Base-by-base conservation (phyloP, 2,888 invertebrate species). In the Syrphus vitripennis region DNA sequence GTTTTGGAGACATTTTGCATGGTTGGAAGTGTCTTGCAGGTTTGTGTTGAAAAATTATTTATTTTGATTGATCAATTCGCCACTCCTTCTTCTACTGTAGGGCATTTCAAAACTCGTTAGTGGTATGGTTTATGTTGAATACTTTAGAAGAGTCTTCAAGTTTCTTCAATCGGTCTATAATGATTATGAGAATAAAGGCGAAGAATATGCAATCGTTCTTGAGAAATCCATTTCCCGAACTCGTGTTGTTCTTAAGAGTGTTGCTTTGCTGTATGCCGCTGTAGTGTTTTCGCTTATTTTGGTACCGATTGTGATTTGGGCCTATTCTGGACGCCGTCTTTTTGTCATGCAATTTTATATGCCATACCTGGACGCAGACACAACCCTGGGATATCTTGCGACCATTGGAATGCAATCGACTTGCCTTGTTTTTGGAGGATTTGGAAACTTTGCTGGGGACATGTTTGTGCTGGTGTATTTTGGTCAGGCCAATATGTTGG, bases 371-470 rank as follows among this genome's bases (percentile, higher is more conserved):
- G 87, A 88, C 72, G 14, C 74, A 2, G 42, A 82, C 1, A 87
- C 88, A 0, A 19, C 21, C 3, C 26, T 48, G 14, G 89, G 89
- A 1, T 89, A 87, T 42, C 63, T 63, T 14, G 19, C 57, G 0
- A 88, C 88, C 1, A 75, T 87, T 21, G 76, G 37, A 12, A 45
- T 87, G 31, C 88, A 88, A n/a, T 16, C 55, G 0, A n/a, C 75
- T 2, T 83, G 83, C 6, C 10, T 87, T 1, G 2, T 88, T 4
- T 78, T 88, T 2, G 89, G 83, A 0, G 81, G 70, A 0, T 87
- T 83, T 29, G 88, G 88, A 0, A 79, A 88, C 6, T 89, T 86
- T 59, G 83, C 87, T 16, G 86, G 83, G 0, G 88, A 89, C 40
- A 50, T 87, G 31, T 77, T 80, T 10, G 48, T 88, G 10, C 5